phyloP scores from a whole-genome alignment of 2,797 vertebrate genomes.

The Cetoscarus ocellatus region DNA sequence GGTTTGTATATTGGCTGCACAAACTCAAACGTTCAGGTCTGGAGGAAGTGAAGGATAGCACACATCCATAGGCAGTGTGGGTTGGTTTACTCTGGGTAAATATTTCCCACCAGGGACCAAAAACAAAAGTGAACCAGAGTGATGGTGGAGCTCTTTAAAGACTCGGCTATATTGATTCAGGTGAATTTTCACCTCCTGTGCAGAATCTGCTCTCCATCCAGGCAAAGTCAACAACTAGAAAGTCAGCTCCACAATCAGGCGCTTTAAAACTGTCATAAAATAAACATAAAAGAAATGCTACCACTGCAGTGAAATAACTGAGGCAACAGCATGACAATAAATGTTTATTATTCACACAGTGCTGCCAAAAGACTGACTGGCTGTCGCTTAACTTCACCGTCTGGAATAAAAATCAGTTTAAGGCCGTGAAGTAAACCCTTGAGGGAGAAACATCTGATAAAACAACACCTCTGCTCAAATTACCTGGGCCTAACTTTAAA shows the following conservation, averaged over 20 bases:
- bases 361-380: background rate
- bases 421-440: too few species aligned
- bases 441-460: too few species aligned
- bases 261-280: background rate
- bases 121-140: conserved; percentile 3
- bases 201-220: conserved; percentile 9
- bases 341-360: conserved; percentile 1
- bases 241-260: conserved; percentile 1
- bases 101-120: conserved; percentile 19
- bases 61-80: background rate
- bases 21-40: background rate
- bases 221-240: background rate
- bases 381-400: too few species aligned
- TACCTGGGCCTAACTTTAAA: too few species aligned
- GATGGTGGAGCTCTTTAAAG: conserved; percentile 33
- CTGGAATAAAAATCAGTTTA: too few species aligned
- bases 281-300: background rate
- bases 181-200: conserved; percentile 43
- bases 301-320: background rate
- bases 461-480: too few species aligned
- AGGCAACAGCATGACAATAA: background rate
- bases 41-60: background rate
- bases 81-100: conserved; percentile 21
- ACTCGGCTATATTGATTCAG: conserved; percentile 53
- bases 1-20: background rate